Conservation (phyloP, 2,113 vertebrate genomes). For the Prunella fulvescens region DNA sequence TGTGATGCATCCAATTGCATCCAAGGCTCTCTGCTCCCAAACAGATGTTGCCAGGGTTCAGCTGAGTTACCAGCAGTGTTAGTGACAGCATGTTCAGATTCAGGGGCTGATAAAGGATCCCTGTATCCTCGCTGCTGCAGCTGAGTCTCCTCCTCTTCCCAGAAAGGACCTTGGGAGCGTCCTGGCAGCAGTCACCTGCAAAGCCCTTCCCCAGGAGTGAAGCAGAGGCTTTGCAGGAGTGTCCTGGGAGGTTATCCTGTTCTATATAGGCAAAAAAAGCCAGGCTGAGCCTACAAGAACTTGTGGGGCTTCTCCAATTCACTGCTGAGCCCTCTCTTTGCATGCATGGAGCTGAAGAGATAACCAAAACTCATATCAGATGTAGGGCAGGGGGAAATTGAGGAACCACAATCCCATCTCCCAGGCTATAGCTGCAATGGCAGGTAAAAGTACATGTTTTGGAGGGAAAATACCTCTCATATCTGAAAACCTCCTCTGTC, state of each 20-base stretch:
- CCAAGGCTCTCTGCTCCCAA: not conserved
- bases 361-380: not conserved
- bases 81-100: not conserved
- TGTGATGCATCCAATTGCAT: not conserved
- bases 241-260: not conserved
- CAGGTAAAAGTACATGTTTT: not conserved
- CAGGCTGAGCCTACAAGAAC: not conserved
- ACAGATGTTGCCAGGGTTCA: slow-evolving; percentile 1
- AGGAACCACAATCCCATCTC: not conserved
- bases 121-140: not conserved
- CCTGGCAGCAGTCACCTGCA: not conserved
- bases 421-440: not conserved
- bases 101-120: not conserved
- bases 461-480: not conserved
- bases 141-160: not conserved
- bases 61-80: not conserved
- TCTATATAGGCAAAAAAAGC: not conserved
- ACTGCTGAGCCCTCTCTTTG: not conserved
- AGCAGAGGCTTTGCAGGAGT: not conserved
- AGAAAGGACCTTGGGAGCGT: not conserved
- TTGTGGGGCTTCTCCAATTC: not conserved
- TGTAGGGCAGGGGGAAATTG: not conserved
- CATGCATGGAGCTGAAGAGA: not conserved
- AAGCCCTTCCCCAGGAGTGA: not conserved
- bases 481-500: not conserved